These are phyloP conservation scores for Dolichallabes microphthalmus DNA, from an alignment of 2,113 vertebrate genomes.

Conservation along the genomic window DNA sequence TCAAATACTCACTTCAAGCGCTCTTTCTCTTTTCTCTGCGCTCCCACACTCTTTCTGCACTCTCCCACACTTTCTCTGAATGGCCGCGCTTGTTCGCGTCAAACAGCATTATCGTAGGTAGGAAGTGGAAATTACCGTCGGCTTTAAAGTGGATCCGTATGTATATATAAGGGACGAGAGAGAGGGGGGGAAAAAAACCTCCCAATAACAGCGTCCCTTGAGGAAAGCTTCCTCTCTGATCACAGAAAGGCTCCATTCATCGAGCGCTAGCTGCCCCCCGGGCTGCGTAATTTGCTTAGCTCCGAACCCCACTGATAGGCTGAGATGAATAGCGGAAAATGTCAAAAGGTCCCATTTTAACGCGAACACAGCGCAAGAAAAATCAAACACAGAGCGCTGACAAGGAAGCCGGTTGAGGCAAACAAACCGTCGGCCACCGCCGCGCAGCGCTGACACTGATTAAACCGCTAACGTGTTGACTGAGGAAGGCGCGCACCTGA, in stretches of 20 bases:
- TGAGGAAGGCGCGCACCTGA: conserved; percentile 35
- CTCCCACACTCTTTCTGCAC: conserved; percentile 21
- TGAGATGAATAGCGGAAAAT: conserved; percentile 76
- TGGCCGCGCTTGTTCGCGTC: conserved; percentile 72
- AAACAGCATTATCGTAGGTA: conserved; percentile 80
- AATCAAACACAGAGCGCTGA: conserved; percentile 11
- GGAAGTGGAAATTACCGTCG: conserved; percentile 88
- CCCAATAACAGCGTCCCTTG: conserved; percentile 79
- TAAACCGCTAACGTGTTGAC: conserved; percentile 48
- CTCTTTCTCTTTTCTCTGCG: neutral
- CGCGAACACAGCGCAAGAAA: conserved; percentile 10
- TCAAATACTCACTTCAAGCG: neutral
- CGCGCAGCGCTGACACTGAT: conserved; percentile 43
- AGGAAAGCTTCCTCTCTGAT: conserved; percentile 74
- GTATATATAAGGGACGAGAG: conserved; percentile 71
- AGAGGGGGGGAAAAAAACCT: conserved; percentile 62
- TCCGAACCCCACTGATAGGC: conserved; percentile 81
- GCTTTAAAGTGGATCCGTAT: conserved; percentile 87
- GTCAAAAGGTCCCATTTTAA: conserved; percentile 60
- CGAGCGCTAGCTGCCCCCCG: conserved; percentile 70
- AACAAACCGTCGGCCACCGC: conserved; percentile 38
- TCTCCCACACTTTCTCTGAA: conserved; percentile 67
- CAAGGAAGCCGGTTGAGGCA: conserved; percentile 27
- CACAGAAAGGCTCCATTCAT: conserved; percentile 92
- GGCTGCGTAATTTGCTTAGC: conserved; percentile 86